Conservation (phyloP, 1,140 invertebrate genomes). For the Acyrthosiphon pisum region DNA sequence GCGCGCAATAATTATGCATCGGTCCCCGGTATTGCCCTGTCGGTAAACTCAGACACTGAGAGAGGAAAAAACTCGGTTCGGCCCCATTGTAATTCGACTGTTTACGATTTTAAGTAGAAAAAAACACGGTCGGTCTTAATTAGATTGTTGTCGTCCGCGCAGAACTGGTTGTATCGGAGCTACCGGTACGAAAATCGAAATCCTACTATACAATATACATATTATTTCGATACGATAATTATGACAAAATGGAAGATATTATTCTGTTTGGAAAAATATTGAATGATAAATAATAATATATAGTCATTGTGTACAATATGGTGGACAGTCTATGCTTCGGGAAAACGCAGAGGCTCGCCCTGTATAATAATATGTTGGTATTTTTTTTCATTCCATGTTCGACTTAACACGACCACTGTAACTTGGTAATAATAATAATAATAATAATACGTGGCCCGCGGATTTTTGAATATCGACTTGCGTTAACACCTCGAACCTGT, state of each 20-base stretch:
- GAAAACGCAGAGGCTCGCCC: background rate
- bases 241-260: background rate
- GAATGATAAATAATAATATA: too few species aligned
- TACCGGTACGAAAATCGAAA: background rate
- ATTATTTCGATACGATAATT: background rate
- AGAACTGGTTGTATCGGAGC: constrained; percentile 30
- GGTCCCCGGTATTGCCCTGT: constrained; percentile 5
- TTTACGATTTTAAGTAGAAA: background rate
- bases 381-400: background rate
- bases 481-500: constrained; percentile 47
- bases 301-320: too few species aligned
- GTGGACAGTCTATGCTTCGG: background rate
- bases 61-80: background rate
- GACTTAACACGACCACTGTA: background rate
- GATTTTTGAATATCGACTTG: constrained; percentile 24
- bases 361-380: background rate
- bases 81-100: background rate
- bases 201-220: background rate
- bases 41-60: constrained; percentile 39
- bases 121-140: constrained; percentile 32
- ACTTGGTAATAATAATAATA: background rate
- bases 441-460: background rate
- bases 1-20: background rate
- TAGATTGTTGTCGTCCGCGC: constrained; percentile 43
- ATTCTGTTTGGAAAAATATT: background rate